Conservation (phyloP, 2,888 invertebrate species). For the Operophtera brumata region DNA sequence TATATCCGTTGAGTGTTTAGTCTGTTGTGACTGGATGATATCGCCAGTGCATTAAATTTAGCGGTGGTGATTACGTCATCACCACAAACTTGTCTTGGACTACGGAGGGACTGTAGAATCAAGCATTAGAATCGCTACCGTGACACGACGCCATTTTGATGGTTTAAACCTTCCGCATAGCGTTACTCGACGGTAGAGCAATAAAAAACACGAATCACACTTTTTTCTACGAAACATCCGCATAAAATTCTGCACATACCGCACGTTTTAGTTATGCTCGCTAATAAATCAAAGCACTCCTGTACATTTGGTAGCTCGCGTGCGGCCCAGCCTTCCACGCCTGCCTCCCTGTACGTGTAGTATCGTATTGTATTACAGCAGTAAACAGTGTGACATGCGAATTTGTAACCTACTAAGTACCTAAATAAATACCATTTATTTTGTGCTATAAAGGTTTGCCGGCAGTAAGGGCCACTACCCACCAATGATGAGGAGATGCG, state of each 20-base stretch:
- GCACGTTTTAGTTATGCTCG: conserved; percentile 11
- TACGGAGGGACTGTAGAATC: too few species aligned
- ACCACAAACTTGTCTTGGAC: too few species aligned
- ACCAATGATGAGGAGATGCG: too few species aligned
- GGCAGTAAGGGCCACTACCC: neutral
- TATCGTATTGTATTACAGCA: conserved; percentile 39
- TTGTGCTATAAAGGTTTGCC: neutral
- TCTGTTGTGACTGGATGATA: too few species aligned
- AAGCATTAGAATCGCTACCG: too few species aligned
- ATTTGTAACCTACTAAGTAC: conserved; percentile 21
- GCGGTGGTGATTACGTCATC: too few species aligned
- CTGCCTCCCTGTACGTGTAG: conserved; percentile 38
- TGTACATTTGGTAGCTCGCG: conserved; percentile 45
- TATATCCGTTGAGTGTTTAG: too few species aligned
- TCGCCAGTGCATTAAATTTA: too few species aligned
- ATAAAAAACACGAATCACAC: neutral
- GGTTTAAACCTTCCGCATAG: neutral
- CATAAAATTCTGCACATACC: conserved; percentile 1
- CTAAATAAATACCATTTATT: neutral
- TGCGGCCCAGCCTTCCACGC: conserved; percentile 60
- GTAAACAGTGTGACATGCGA: conserved; percentile 47
- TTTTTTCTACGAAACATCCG: neutral
- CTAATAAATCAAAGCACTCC: conserved; percentile 28
- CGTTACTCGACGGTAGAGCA: neutral
- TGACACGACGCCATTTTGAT: too few species aligned